phyloP scores from a whole-genome alignment of 2,888 invertebrate species.

The Oxycera nigricornis region DNA sequence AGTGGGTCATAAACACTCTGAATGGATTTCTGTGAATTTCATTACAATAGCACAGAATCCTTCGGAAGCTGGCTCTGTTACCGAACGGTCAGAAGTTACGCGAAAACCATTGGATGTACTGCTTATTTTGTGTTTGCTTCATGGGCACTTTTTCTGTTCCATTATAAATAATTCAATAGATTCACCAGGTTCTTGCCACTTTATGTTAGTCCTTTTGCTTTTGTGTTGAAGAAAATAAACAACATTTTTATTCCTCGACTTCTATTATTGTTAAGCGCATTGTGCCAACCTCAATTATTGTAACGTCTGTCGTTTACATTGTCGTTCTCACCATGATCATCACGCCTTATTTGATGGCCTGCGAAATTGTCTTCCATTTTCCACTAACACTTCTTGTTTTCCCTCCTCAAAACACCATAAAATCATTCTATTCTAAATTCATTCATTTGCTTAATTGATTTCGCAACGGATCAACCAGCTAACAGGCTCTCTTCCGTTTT shows the following conservation, averaged over 20 bases:
- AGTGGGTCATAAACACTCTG: constrained; percentile 2
- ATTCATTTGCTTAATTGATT: background rate
- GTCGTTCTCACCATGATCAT: too few species aligned
- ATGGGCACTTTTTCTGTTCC: too few species aligned
- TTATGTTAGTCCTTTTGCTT: background rate
- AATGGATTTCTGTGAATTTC: background rate
- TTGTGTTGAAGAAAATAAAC: background rate
- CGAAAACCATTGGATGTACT: background rate
- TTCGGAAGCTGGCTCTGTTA: background rate
- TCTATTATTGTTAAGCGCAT: too few species aligned
- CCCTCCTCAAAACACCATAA: background rate
- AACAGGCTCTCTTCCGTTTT: background rate
- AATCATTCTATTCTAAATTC: background rate
- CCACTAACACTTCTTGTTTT: background rate
- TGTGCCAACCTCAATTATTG: too few species aligned
- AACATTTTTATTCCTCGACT: too few species aligned
- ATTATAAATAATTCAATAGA: too few species aligned
- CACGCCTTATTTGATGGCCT: background rate
- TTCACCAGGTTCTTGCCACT: too few species aligned
- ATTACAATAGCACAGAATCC: background rate
- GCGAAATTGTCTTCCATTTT: background rate
- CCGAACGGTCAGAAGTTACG: background rate
- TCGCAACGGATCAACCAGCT: background rate
- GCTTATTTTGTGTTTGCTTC: background rate
- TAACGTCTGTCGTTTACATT: too few species aligned